Evolutionary conservation across 2,888 invertebrate genomes (phyloP).

Genomic region (Limenitis camilla): DNA sequence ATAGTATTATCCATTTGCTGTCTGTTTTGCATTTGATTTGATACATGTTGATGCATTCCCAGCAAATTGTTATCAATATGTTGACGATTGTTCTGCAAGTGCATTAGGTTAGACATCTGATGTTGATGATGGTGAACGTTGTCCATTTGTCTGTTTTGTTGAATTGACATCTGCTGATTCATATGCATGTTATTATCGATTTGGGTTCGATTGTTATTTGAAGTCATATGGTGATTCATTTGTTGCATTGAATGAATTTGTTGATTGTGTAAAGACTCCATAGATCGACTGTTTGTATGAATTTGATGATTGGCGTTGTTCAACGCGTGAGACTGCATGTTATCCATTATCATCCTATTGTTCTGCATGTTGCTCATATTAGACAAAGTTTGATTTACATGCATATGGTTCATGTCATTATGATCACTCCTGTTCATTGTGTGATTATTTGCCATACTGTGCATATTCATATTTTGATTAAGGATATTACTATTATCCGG

Average conservation of each 20-base stretch:
- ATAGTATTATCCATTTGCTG: constrained; percentile 59
- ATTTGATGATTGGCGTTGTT: constrained; percentile 58
- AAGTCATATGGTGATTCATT: constrained; percentile 56
- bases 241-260: constrained; percentile 64
- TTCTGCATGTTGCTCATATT: constrained; percentile 60
- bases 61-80: constrained; percentile 60
- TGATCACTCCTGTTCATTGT: constrained; percentile 53
- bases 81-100: constrained; percentile 58
- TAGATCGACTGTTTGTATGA: constrained; percentile 53
- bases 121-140: constrained; percentile 62
- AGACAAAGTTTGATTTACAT: constrained; percentile 57
- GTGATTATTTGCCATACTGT: constrained; percentile 51
- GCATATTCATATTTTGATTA: constrained; percentile 63
- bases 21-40: constrained; percentile 64
- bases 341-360: constrained; percentile 65
- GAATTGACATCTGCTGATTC: constrained; percentile 59
- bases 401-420: constrained; percentile 61
- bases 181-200: constrained; percentile 62
- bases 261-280: constrained; percentile 60
- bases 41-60: constrained; percentile 61
- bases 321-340: constrained; percentile 57
- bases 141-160: constrained; percentile 61
- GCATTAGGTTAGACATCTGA: constrained; percentile 65
- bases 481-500: constrained; percentile 53
- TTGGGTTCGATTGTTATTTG: constrained; percentile 45